Conservation (phyloP, 2,113 vertebrate species). For the Oplegnathus fasciatus region DNA sequence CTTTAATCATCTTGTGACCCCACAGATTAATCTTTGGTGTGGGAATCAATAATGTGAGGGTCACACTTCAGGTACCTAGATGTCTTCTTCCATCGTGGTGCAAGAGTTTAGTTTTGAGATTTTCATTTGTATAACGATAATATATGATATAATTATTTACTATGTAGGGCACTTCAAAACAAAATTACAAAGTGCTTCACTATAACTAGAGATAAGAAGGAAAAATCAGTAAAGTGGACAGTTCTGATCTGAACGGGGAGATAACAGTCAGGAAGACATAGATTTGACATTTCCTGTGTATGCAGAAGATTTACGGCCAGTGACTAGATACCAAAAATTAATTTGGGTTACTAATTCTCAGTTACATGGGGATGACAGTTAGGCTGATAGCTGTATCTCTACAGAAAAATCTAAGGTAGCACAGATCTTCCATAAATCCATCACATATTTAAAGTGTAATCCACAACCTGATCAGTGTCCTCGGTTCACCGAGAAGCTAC, state of each 20-base stretch:
- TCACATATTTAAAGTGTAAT: slow-evolving; percentile 7
- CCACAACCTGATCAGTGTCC: slow-evolving; percentile 11
- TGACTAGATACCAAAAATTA: neutral
- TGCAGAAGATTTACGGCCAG: neutral
- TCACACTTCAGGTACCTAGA: neutral
- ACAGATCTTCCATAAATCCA: slow-evolving; percentile 12
- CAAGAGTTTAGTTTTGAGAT: neutral
- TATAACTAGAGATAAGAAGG: neutral
- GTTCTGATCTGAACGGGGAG: neutral
- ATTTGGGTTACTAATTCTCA: neutral
- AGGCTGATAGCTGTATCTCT: neutral
- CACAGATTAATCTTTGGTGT: neutral
- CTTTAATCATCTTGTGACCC: neutral
- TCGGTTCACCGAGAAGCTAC: slow-evolving; percentile 7
- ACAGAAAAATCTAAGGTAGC: neutral
- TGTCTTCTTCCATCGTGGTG: neutral
- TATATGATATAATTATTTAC: neutral
- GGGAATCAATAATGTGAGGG: neutral
- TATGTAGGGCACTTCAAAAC: neutral
- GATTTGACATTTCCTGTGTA: slow-evolving; percentile 28
- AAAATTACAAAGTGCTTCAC: neutral
- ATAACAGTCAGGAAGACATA: slow-evolving; percentile 1
- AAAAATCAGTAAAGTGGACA: neutral
- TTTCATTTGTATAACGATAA: neutral
- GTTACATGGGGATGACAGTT: neutral